Base-by-base conservation (phyloP, 2,797 vertebrate species). In the Astyanax mexicanus region DNA sequence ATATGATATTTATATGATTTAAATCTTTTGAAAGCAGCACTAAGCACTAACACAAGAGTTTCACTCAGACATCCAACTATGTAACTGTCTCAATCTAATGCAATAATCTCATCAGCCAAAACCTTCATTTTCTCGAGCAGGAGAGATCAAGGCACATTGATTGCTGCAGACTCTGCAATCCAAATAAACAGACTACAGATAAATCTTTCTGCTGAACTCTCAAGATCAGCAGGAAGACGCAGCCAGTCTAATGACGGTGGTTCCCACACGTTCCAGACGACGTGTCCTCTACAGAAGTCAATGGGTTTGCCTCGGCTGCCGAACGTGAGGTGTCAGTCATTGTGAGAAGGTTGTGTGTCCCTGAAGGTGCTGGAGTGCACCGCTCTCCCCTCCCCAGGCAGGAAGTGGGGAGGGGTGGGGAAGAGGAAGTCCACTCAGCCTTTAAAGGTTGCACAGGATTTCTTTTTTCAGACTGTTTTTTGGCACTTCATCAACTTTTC, bases 381-480 rank as follows among this genome's bases (percentile, higher is more conserved):
- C 21, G 13, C 67, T 62, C 55, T 44, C 77, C 60, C 42, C 71
- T 52, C n/a, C 44, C 27, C 12, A 23, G 47, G 35, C 61, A 76
- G 74, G 69, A 80, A 76, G 52, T 61, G 54, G 4, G 62, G 47
- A 47, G 27, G 47, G 40, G 3, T 6, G 38, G 19, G 21, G 21
- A 52, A 38, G n/a, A 68, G 78, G 73, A 75, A 60, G 73, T 51
- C 44, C 42, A 23, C 38, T 55, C 29, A 77, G 35, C 25, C 58
- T 77, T 64, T 79, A 75, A 57, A 64, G 52, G 66, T 55, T 80
- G 60, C 42, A 80, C 78, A 80, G 73, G 68, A 72, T 75, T 75
- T 70, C 27, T 35, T 23, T 42, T 45, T 66, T 25, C 15, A 5
- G 1, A 17, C 3, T 12, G 44, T 42, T 64, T 69, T 54, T 35